Percentiles rank a stretch among this genome's conserved stretches.
phyloP scores from a whole-genome alignment of 1,140 invertebrate genomes.

The Heliothis virescens region DNA sequence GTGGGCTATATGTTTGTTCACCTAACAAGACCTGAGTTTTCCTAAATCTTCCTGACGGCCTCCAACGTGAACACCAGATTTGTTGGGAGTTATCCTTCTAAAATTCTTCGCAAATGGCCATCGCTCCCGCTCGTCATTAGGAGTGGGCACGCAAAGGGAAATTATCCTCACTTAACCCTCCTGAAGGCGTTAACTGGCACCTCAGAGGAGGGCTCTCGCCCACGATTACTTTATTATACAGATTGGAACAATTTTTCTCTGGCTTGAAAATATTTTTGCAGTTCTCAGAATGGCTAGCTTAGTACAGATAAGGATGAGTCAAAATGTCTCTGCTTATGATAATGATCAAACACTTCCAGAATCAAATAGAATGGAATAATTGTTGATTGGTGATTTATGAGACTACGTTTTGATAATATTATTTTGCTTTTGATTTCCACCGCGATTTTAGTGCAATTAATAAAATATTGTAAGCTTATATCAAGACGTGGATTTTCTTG shows the following conservation, averaged over 20 bases:
- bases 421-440: too few relatives aligned
- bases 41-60: too few relatives aligned
- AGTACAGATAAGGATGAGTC: neutral
- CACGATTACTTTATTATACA: conserved; percentile 83
- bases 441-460: too few relatives aligned
- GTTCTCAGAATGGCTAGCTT: neutral
- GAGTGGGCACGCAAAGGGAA: conserved; percentile 83
- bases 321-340: neutral
- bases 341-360: neutral
- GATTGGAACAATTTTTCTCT: conserved; percentile 79
- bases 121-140: conserved; percentile 71
- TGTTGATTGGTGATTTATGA: too few relatives aligned
- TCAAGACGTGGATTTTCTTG: too few relatives aligned
- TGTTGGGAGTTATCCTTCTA: neutral
- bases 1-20: too few relatives aligned
- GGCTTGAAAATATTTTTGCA: conserved; percentile 62
- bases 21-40: too few relatives aligned
- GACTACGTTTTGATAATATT: too few relatives aligned
- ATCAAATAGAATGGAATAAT: too few relatives aligned
- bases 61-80: neutral
- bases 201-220: conserved; percentile 77
- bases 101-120: neutral
- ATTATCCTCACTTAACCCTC: conserved; percentile 86
- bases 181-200: conserved; percentile 85
- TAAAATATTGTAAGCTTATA: too few relatives aligned